phyloP scores from a whole-genome alignment of 2,888 invertebrate species.

The Sarcophaga carnaria region DNA sequence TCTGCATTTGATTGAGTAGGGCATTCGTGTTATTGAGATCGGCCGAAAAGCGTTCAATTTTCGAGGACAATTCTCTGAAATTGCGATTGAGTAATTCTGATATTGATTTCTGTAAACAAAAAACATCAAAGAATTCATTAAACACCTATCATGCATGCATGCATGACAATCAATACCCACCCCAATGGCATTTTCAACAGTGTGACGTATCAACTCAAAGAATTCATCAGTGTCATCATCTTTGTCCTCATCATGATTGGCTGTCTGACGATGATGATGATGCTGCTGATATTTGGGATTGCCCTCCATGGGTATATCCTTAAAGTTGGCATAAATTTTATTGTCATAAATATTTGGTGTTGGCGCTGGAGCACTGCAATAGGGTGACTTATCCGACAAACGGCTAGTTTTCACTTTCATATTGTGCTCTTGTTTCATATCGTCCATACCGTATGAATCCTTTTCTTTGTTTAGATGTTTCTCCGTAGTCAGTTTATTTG shows the following conservation, averaged over 20 bases:
- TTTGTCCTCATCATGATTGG: slow-evolving; percentile 73
- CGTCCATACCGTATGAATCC: slow-evolving; percentile 44
- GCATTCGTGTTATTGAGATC: slow-evolving; percentile 75
- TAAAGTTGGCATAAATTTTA: slow-evolving; percentile 52
- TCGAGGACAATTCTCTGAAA: slow-evolving; percentile 76
- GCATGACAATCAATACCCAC: slow-evolving; percentile 70
- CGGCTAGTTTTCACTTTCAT: slow-evolving; percentile 61
- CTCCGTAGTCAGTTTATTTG: slow-evolving; percentile 30
- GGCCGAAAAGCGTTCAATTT: slow-evolving; percentile 76
- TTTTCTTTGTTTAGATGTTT: slow-evolving; percentile 63
- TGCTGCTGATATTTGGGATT: slow-evolving; percentile 53
- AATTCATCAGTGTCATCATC: slow-evolving; percentile 80
- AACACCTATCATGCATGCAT: neutral
- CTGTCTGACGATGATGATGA: slow-evolving; percentile 20
- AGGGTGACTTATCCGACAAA: neutral
- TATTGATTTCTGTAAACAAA: slow-evolving; percentile 74
- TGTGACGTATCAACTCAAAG: slow-evolving; percentile 77
- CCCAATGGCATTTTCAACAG: slow-evolving; percentile 77
- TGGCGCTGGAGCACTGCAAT: neutral
- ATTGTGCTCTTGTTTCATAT: slow-evolving; percentile 44
- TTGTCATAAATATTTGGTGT: slow-evolving; percentile 61
- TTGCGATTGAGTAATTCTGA: slow-evolving; percentile 76
- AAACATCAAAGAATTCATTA: neutral
- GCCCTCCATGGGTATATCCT: slow-evolving; percentile 6
- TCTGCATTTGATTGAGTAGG: slow-evolving; percentile 74